These are phyloP conservation scores for Xenopus laevis DNA, from an alignment of 2,113 vertebrate genomes.

Conservation along the genomic window DNA sequence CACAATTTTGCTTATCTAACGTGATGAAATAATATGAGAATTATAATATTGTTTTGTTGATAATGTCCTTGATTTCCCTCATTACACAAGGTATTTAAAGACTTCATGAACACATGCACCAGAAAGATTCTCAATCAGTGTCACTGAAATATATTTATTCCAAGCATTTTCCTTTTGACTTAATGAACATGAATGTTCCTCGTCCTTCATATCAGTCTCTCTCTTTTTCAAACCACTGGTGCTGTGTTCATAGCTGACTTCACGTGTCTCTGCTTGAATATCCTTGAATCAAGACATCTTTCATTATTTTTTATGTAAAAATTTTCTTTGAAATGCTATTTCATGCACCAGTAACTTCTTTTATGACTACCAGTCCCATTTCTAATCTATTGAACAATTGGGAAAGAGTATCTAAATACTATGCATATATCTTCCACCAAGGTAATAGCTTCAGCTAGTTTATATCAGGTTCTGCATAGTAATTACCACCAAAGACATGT, in stretches of 20 bases:
- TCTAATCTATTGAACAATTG: conserved; percentile 43
- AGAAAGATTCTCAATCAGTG: too few species aligned
- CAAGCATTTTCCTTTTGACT: not conserved
- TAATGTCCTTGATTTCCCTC: too few species aligned
- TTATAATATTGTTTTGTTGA: too few species aligned
- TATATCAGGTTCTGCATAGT: conserved; percentile 21
- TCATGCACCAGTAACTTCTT: conserved; percentile 28
- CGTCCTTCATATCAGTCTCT: conserved; percentile 7
- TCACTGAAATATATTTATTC: too few species aligned
- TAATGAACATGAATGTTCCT: not conserved
- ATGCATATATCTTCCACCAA: conserved; percentile 32
- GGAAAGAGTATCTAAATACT: conserved; percentile 32
- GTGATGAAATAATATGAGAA: too few species aligned
- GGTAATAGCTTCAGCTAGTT: conserved; percentile 20
- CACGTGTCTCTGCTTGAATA: conserved; percentile 1
- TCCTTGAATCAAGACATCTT: conserved; percentile 26
- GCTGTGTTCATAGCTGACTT: not conserved
- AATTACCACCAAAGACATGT: conserved; percentile 16
- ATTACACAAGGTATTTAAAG: too few species aligned
- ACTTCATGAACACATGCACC: too few species aligned
- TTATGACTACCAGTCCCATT: conserved; percentile 14
- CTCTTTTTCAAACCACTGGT: not conserved
- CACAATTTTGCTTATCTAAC: too few species aligned
- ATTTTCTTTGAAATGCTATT: conserved; percentile 33
- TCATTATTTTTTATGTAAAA: conserved; percentile 28